Percentiles rank a stretch among this genome's conserved stretches.
Conservation (phyloP, 30 jellyfish, hydroid and myxozoan species). For the Chrysaora quinquecirrha region DNA sequence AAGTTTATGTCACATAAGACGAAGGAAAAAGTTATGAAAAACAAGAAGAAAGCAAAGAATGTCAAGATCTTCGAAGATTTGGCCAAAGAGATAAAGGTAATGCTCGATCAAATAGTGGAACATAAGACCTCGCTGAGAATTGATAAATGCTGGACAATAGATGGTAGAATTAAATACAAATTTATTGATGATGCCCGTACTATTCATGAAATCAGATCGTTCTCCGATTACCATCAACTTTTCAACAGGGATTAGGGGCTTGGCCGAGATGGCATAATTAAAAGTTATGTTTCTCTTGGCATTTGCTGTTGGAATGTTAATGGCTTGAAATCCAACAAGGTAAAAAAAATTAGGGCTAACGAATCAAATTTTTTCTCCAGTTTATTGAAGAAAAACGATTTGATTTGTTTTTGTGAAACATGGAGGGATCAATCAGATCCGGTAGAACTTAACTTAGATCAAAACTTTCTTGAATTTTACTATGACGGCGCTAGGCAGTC, state of each 20-base stretch:
- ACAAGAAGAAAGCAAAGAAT: neutral
- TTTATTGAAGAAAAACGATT: conserved; percentile 1
- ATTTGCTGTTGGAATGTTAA: neutral
- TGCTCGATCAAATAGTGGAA: neutral
- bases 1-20: conserved; percentile 26
- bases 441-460: neutral
- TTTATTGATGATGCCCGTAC: neutral
- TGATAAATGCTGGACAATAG: neutral
- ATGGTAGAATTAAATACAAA: neutral
- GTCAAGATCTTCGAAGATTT: neutral
- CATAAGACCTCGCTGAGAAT: too few relatives aligned
- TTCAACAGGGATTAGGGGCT: neutral
- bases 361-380: conserved; percentile 14
- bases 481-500: conserved; percentile 14
- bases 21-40: conserved; percentile 8
- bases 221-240: neutral
- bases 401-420: conserved; percentile 51
- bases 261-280: neutral
- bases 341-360: neutral
- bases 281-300: neutral
- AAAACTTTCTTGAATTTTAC: conserved; percentile 17
- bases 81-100: neutral
- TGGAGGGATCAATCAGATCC: conserved; percentile 32
- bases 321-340: conserved; percentile 27
- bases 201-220: neutral